phyloP scores from a whole-genome alignment of 2,113 vertebrate species.

The Thymallus thymallus region DNA sequence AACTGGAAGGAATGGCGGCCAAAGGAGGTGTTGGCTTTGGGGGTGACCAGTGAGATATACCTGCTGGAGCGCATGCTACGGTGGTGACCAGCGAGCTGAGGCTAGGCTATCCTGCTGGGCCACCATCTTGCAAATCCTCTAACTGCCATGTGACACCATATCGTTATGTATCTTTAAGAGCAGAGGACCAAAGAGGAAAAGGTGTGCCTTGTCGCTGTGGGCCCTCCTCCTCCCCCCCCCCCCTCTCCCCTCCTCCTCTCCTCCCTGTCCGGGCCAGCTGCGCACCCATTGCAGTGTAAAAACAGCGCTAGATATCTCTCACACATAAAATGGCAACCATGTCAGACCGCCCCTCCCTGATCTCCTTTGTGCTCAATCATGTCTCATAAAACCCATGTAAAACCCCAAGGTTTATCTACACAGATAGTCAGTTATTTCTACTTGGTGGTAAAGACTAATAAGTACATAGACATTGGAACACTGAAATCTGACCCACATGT shows the following conservation, averaged over 20 bases:
- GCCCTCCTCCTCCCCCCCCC: neutral
- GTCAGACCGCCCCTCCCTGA: slow-evolving; percentile 56
- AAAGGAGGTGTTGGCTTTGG: too few relatives aligned
- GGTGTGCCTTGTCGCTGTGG: too few relatives aligned
- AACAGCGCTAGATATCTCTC: slow-evolving; percentile 83
- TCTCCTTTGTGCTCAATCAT: slow-evolving; percentile 2
- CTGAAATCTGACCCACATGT: neutral
- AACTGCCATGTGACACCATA: too few relatives aligned
- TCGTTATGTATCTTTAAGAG: neutral
- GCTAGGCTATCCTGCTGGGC: too few relatives aligned
- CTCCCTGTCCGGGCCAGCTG: slow-evolving; percentile 33
- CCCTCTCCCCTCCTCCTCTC: neutral
- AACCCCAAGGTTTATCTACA: too few relatives aligned
- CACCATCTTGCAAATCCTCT: too few relatives aligned
- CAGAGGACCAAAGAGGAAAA: too few relatives aligned
- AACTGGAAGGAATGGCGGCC: too few relatives aligned
- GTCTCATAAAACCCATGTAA: neutral
- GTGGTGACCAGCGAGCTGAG: too few relatives aligned
- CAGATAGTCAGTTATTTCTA: neutral
- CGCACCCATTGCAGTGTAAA: slow-evolving; percentile 40
- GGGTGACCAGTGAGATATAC: too few relatives aligned
- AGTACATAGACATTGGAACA: neutral
- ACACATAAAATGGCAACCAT: slow-evolving; percentile 69
- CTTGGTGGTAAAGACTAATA: too few relatives aligned
- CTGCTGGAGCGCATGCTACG: too few relatives aligned